Conservation (phyloP, 1,140 invertebrate genomes). For the Ganaspis sp. region DNA sequence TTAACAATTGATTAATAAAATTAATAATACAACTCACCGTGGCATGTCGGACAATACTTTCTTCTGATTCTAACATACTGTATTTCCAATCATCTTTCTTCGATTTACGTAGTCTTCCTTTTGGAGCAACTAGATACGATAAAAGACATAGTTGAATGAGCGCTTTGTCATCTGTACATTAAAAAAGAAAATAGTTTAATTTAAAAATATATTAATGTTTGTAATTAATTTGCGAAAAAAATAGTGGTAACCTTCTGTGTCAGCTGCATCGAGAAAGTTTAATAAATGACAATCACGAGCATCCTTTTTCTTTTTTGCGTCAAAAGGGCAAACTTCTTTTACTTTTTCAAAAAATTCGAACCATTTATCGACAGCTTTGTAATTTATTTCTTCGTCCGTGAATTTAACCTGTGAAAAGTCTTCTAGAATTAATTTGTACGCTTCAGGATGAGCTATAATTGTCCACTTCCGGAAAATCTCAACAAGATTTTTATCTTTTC, state of each 20-base stretch:
- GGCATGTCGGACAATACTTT: constrained; percentile 38
- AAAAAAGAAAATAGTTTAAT: not conserved
- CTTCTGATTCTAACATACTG: constrained; percentile 13
- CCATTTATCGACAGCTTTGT: constrained; percentile 2
- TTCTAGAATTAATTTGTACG: constrained; percentile 15
- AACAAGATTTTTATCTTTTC: too few relatives aligned
- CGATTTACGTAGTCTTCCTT: constrained; percentile 18
- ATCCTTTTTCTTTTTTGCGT: constrained; percentile 19
- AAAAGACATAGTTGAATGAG: constrained; percentile 1
- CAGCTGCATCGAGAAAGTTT: not conserved
- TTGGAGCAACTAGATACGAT: constrained; percentile 25
- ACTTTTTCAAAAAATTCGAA: constrained; percentile 13
- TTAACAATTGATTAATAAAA: not conserved
- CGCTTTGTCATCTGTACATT: constrained; percentile 21
- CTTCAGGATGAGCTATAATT: not conserved
- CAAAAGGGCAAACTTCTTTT: not conserved
- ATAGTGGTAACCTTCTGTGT: not conserved
- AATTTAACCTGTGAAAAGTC: constrained; percentile 22
- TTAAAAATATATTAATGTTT: not conserved
- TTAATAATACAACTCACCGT: constrained; percentile 23
- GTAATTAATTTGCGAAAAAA: not conserved
- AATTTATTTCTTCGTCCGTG: not conserved
- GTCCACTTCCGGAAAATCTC: too few relatives aligned
- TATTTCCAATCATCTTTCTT: constrained; percentile 40
- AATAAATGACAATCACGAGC: not conserved